Evolutionary conservation across 2,113 vertebrate genomes (phyloP), one percentile per base, ranked within the genome.

Genomic region (Thryonomys swinderianus): DNA sequence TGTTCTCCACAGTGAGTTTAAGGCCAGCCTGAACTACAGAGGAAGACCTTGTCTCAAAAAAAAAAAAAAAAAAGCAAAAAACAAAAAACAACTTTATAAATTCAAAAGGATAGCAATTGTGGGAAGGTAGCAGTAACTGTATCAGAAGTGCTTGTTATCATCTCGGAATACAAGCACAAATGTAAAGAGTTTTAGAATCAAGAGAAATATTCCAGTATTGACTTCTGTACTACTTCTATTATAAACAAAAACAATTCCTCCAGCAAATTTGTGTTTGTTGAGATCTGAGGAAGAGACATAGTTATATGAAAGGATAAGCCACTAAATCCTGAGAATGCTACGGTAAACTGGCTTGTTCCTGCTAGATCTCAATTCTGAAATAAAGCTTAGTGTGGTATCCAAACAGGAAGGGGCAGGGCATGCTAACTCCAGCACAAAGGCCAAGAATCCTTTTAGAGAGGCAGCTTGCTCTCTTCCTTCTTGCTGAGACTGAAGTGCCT

Each of bases 221-320:
- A 73, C 55, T n/a, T 81, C 71, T 82, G 5, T 23, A 48, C 12
- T 69, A 59, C 21, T 91, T 11, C 66, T 82, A 85, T 62, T 81
- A 59, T 74, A 80, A 91, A 86, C 55, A 57, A 85, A 90, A 85
- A 71, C 37, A 92, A 74, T 79, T 66, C 67, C 53, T 45, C 27
- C 51, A 95, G 57, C n/a, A 90, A 92, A 74, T 62, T 7, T n/a
- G 95, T 14, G 85, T 71, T 76, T 59, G 69, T 6, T 86, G 78
- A 92, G 73, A 51, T 27, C 67, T 89, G 74, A 79, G 51, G 37
- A 88, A 71, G 59, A 82, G 45, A 42, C 12, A 17, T 2, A 27
- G 66, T 9, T 82, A 79, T 16, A 32, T 53, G 78, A 74, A 57
- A 25, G 69, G n/a, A 14, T 34, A 80, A 71, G 55, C 85, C 2